These are phyloP conservation scores for Ischnura elegans DNA, from an alignment of 2,888 invertebrate species.

Conservation along the genomic window DNA sequence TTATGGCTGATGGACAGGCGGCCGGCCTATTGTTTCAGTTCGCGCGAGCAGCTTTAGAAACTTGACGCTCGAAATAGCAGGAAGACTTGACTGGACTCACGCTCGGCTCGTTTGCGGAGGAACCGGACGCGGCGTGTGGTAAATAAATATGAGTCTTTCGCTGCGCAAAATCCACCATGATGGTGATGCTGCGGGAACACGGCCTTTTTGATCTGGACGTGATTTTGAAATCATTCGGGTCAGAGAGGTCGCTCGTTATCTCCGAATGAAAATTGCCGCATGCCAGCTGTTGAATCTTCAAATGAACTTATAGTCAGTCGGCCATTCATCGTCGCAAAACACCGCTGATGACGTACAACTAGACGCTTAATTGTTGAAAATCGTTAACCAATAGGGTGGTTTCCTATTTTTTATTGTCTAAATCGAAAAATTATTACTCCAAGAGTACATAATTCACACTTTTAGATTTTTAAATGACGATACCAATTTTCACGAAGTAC, in stretches of 20 bases:
- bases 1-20: neutral
- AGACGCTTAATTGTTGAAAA: too few species aligned
- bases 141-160: neutral
- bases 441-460: too few species aligned
- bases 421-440: too few species aligned
- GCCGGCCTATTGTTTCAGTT: neutral
- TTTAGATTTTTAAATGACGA: too few species aligned
- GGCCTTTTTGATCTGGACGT: neutral
- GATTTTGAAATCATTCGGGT: neutral
- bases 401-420: too few species aligned
- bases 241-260: conserved; percentile 64
- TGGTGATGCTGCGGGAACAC: neutral
- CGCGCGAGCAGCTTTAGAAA: neutral
- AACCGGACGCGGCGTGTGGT: neutral
- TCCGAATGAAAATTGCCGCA: too few species aligned
- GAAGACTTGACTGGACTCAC: neutral
- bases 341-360: too few species aligned
- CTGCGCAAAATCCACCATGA: neutral
- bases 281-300: too few species aligned
- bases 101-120: neutral
- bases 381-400: too few species aligned
- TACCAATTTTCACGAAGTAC: too few species aligned
- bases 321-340: too few species aligned
- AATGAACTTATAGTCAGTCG: too few species aligned
- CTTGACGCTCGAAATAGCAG: neutral